Evolutionary conservation across 2,888 invertebrate species (phyloP), one percentile per base, ranked within the genome.

Genomic region (Celastrina argiolus): DNA sequence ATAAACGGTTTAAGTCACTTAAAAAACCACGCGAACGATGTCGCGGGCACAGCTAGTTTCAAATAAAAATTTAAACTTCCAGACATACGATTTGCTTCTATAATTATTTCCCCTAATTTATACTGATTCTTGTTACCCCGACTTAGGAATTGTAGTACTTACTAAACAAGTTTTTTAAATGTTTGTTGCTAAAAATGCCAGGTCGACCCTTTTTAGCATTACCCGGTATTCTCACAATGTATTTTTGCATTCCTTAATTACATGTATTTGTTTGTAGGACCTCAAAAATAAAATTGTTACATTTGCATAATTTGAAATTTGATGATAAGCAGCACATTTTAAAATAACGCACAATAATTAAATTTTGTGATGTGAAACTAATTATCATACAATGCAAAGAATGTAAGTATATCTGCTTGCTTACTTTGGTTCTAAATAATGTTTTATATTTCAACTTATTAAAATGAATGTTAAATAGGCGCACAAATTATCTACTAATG

Each of bases 351-450:
- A 45, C 42, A 2, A 1, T 8, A 8, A 31, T 58, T 34, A 31
- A 16, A 10, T 34, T 59, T 59, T 59, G 34, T 31, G 31, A 59
- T 34, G 12, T 16, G 36, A 59, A 36, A 31, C 59, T 59, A 34
- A 59, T 36, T 59, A 34, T n/a, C 59, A 36, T 36, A 59, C 16
- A 59, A 58, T 58, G 16, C n/a, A 41, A 41, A 16, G 14, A 16
- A 41, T 41, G 41, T 16, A n/a, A 10, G 3, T 14, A 14, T 41
- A 41, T n/a, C 42, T 7, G 8, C 42, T 45, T 45, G 16, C 8
- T 45, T 45, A 41, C 16, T 45, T 8, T 42, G 16, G n/a, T 42
- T 6, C 42, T 41, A 42, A 16, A 42, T n/a, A 41, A n/a, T 6
- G 41, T 6, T 41, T n/a, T 41, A 12, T 0, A 41, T 5, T n/a